phyloP scores from a whole-genome alignment of 2,113 vertebrate species.

The Cottus gobio region DNA sequence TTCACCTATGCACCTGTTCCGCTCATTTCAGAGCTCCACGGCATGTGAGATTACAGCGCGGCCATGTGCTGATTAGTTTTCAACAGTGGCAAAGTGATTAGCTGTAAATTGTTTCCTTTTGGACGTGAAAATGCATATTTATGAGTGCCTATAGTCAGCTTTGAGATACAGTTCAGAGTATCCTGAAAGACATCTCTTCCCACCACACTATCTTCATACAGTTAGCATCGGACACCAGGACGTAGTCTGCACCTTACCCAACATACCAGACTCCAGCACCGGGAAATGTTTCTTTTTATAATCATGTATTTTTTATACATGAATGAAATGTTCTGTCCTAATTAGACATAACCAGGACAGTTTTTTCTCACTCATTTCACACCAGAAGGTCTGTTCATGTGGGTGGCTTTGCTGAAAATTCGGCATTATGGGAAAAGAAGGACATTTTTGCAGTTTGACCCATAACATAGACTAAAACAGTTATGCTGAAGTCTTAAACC shows the following conservation, averaged over 20 bases:
- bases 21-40: constrained; percentile 72
- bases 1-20: constrained; percentile 80
- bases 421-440: neutral
- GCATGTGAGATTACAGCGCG: constrained; percentile 61
- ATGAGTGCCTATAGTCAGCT: constrained; percentile 38
- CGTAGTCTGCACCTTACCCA: neutral
- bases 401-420: neutral
- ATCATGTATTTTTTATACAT: neutral
- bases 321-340: neutral
- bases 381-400: neutral
- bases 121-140: constrained; percentile 61
- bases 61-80: constrained; percentile 70
- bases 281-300: neutral
- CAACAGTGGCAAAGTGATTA: constrained; percentile 58
- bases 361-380: neutral
- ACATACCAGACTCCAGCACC: neutral
- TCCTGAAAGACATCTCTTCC: constrained; percentile 21
- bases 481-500: neutral
- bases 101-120: constrained; percentile 61
- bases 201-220: neutral
- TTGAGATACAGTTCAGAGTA: constrained; percentile 27
- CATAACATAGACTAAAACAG: neutral
- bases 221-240: neutral
- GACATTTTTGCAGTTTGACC: neutral
- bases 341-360: too few species aligned